Evolutionary conservation across 2,113 vertebrate genomes (phyloP).

Genomic region (Erythrocercus mccallii): DNA sequence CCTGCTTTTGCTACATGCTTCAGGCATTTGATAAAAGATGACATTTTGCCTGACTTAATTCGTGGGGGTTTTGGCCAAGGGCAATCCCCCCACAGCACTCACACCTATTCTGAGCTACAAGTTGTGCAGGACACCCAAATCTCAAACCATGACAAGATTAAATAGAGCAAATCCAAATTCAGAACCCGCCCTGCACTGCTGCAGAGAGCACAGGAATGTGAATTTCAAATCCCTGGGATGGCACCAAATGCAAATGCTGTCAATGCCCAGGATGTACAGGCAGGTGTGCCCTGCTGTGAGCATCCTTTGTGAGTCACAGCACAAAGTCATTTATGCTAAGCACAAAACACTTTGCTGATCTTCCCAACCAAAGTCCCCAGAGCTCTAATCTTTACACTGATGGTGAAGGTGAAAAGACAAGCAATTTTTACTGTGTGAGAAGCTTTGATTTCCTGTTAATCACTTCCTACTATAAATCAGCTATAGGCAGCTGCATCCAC

Average conservation of each 20-base stretch:
- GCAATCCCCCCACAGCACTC: neutral
- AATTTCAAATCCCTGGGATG: neutral
- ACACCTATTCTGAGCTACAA: neutral
- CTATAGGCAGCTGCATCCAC: slow-evolving; percentile 66
- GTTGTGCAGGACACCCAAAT: neutral
- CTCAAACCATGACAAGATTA: neutral
- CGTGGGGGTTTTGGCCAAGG: fast-evolving
- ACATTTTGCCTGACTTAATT: neutral
- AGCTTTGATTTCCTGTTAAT: slow-evolving; percentile 58
- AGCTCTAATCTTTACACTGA: slow-evolving; percentile 30
- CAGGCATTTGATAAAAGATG: neutral
- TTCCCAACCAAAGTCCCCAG: neutral
- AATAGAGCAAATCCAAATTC: neutral
- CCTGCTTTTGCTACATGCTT: neutral
- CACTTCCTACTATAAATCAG: slow-evolving; percentile 77
- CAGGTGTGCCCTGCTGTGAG: neutral
- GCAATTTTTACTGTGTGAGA: slow-evolving; percentile 40
- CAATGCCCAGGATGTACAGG: neutral
- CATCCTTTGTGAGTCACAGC: neutral
- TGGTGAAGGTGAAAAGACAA: slow-evolving; percentile 36
- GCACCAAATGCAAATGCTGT: neutral
- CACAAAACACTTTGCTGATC: neutral
- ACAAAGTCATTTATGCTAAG: neutral
- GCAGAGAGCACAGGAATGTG: neutral
- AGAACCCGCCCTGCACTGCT: neutral